Conservation (phyloP, 1,140 invertebrate species). For the Aphis gossypii region DNA sequence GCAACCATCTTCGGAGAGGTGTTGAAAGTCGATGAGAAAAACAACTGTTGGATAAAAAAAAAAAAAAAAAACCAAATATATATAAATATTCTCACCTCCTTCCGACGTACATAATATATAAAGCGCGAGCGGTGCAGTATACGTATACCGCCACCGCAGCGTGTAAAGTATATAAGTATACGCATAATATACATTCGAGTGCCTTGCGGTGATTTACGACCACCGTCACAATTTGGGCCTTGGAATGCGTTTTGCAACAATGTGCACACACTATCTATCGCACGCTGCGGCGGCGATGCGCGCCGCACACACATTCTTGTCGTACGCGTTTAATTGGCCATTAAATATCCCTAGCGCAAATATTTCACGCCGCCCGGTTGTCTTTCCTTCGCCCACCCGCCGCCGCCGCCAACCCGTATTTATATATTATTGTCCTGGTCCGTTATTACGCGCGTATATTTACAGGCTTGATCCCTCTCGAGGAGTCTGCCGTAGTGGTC, state of each 20-base stretch:
- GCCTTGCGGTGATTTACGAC: conserved; percentile 41
- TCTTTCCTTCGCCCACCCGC: not conserved
- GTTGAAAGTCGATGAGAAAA: not conserved
- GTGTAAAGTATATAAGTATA: not conserved
- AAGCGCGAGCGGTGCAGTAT: too few relatives aligned
- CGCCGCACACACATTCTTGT: conserved; percentile 19
- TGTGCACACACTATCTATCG: not conserved
- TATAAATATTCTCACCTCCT: conserved; percentile 32
- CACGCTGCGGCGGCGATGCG: not conserved
- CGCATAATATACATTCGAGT: not conserved
- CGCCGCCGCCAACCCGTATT: not conserved
- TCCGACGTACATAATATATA: not conserved
- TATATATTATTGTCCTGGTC: not conserved
- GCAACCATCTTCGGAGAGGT: conserved; percentile 55
- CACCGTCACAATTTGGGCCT: conserved; percentile 47
- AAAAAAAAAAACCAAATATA: not conserved
- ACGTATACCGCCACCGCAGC: not conserved
- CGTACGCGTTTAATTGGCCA: conserved; percentile 55
- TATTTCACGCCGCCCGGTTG: conserved; percentile 28
- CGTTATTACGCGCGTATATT: not conserved
- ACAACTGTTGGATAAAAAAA: not conserved
- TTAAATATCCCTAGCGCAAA: conserved; percentile 42
- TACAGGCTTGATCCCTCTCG: not conserved
- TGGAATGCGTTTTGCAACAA: conserved; percentile 53
- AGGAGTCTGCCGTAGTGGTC: not conserved